Evolutionary conservation across 2,797 vertebrate species (phyloP).

Genomic region (Nasua narica): DNA sequence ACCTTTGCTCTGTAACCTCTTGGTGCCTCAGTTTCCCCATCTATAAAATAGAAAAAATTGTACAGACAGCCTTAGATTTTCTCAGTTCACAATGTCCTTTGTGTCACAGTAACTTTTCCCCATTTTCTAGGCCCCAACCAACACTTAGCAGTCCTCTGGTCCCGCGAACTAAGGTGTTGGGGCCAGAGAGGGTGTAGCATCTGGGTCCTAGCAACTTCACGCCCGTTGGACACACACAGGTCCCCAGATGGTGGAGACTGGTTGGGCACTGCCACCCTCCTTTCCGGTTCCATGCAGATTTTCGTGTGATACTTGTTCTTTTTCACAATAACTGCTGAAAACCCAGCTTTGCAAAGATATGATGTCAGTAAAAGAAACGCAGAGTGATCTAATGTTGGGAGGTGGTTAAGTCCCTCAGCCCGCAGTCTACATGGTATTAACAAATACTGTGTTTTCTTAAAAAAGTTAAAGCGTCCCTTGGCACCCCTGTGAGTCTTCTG

Average conservation of each 20-base stretch:
- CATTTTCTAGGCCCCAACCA: no score
- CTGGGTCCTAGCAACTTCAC: not conserved
- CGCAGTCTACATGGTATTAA: not conserved
- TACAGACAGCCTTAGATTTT: not conserved
- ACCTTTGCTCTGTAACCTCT: not conserved
- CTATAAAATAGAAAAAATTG: not conserved
- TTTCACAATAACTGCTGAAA: not conserved
- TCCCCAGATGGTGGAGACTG: not conserved
- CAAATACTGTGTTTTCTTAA: not conserved
- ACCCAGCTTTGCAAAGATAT: not conserved
- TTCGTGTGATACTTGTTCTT: not conserved
- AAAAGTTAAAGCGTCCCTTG: not conserved
- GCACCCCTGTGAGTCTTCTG: not conserved
- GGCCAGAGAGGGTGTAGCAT: not conserved
- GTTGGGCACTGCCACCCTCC: not conserved
- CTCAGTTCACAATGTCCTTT: not conserved
- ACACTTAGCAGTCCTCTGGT: not conserved
- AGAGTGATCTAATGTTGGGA: not conserved
- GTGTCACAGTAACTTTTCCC: not conserved
- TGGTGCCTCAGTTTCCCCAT: not conserved
- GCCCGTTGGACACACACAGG: fast-evolving
- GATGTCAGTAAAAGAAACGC: not conserved
- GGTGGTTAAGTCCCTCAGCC: no score
- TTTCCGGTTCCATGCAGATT: not conserved
- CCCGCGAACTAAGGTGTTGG: not conserved